These are phyloP conservation scores for Psittacula echo DNA, from an alignment of 2,797 vertebrate genomes.

Conservation along the genomic window DNA sequence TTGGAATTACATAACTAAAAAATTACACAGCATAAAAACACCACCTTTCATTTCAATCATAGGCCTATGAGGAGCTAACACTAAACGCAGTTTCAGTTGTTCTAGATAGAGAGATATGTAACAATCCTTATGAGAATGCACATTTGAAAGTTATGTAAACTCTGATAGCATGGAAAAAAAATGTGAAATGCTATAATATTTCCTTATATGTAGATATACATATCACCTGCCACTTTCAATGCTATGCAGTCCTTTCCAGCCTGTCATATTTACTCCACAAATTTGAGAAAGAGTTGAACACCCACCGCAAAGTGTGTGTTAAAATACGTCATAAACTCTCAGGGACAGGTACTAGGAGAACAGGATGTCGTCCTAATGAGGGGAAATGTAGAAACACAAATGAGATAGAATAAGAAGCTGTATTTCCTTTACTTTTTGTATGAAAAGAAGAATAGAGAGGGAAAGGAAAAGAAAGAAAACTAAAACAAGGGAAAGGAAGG, in stretches of 20 bases:
- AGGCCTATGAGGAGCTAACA: neutral
- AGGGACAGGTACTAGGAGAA: neutral
- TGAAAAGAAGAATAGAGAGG: neutral
- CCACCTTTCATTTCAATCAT: slow-evolving; percentile 10
- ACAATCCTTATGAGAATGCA: neutral
- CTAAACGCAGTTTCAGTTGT: neutral
- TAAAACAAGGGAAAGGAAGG: too few relatives aligned
- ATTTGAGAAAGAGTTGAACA: neutral
- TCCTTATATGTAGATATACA: neutral
- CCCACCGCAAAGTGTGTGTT: neutral
- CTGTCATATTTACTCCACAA: neutral
- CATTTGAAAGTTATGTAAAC: neutral
- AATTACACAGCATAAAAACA: neutral
- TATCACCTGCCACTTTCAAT: neutral
- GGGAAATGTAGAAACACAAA: neutral
- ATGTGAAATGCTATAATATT: neutral
- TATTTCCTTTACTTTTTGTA: neutral
- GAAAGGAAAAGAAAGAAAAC: too few relatives aligned
- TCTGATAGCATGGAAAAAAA: neutral
- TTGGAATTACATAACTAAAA: neutral
- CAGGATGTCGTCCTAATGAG: neutral
- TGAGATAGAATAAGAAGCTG: neutral
- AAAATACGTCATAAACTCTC: neutral
- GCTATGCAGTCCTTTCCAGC: neutral
- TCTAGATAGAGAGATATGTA: neutral